These are phyloP conservation scores for Chouioia cunea DNA, from an alignment of 2,888 invertebrate species.

Conservation along the genomic window DNA sequence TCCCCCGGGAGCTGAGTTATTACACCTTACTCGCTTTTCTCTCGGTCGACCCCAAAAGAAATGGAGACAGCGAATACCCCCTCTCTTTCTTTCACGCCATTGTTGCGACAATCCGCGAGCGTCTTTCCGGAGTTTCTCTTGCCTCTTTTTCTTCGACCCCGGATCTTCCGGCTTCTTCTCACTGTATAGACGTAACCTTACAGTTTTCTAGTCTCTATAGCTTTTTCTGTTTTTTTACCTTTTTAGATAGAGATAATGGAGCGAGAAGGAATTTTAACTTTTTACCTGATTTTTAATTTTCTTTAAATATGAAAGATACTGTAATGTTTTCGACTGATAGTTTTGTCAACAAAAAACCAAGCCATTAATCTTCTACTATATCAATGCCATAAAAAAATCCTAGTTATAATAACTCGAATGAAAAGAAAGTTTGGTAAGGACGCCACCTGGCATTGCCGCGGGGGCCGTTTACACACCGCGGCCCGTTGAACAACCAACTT, in stretches of 20 bases:
- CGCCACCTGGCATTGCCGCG: not conserved
- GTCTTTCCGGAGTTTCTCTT: conserved; percentile 46
- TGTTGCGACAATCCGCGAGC: conserved; percentile 43
- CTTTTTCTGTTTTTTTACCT: not conserved
- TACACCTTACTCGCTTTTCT: conserved; percentile 47
- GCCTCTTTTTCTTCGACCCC: conserved; percentile 7
- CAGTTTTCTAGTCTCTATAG: not conserved
- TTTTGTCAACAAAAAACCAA: too few relatives aligned
- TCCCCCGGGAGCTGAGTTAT: conserved; percentile 54
- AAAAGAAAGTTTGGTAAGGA: not conserved
- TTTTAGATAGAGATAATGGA: not conserved
- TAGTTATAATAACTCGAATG: conserved; percentile 18
- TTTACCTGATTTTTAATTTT: too few relatives aligned
- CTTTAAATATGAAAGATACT: too few relatives aligned
- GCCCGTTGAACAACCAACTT: conserved; percentile 36
- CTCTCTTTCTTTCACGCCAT: conserved; percentile 31
- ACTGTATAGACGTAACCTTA: too few relatives aligned
- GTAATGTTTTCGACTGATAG: too few relatives aligned
- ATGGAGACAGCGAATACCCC: conserved; percentile 23
- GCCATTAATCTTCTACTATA: not conserved
- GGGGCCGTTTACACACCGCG: too few relatives aligned
- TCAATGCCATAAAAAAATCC: not conserved
- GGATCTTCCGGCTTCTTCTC: conserved; percentile 1
- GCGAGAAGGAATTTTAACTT: too few relatives aligned
- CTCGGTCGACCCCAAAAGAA: not conserved